Percentiles rank a stretch among this genome's conserved stretches.
Conservation (phyloP, 1,140 invertebrate species). For the Heliconius congener region DNA sequence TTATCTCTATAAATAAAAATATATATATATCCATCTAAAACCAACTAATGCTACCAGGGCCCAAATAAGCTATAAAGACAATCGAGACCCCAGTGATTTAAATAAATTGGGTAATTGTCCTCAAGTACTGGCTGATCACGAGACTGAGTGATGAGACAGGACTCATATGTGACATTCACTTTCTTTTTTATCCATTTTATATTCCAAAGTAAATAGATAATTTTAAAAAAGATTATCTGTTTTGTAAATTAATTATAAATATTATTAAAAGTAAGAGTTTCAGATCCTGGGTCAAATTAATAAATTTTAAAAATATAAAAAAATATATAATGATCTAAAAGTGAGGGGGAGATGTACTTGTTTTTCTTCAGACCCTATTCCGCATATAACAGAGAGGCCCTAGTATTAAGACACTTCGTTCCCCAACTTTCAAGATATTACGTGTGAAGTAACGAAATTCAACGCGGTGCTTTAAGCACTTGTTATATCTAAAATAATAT, state of each 20-base stretch:
- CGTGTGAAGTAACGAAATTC: background rate
- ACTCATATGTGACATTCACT: background rate
- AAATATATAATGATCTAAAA: background rate
- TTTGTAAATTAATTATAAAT: background rate
- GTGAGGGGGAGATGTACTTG: no score
- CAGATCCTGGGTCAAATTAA: no score
- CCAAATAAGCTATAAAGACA: slow-evolving; percentile 44
- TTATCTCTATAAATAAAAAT: background rate
- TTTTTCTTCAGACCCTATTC: background rate
- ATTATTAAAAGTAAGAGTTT: background rate
- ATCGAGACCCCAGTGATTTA: slow-evolving; percentile 43
- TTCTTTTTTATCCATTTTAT: background rate
- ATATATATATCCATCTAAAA: background rate
- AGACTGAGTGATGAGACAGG: background rate
- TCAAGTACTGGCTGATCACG: slow-evolving; percentile 2
- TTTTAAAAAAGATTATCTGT: background rate
- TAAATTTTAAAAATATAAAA: background rate
- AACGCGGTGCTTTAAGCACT: background rate
- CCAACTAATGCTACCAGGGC: background rate
- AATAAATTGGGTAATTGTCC: slow-evolving; percentile 51
- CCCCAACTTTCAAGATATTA: background rate
- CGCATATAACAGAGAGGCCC: background rate
- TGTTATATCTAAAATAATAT: background rate
- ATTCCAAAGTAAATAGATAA: background rate
- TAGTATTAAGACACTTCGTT: background rate